A percentile compares a stretch with the other conserved stretches of the same genome.
Conservation (phyloP, 2,113 vertebrate genomes). For the Alouatta palliata region DNA sequence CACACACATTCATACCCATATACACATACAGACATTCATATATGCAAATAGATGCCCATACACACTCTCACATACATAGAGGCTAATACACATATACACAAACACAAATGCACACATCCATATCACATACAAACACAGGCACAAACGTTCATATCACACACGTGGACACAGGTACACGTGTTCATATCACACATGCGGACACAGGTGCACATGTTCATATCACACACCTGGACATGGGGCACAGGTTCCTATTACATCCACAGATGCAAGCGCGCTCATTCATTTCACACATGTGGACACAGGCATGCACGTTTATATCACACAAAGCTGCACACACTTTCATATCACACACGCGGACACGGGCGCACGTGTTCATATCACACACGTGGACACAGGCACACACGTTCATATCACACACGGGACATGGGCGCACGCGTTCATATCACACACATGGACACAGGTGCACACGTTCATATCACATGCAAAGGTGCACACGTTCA, state of each 20-base stretch:
- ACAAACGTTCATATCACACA: neutral
- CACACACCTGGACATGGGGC: neutral
- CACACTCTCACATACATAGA: neutral
- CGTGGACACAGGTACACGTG: neutral
- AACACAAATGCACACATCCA: neutral
- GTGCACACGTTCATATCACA: neutral
- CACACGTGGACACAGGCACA: too few relatives aligned
- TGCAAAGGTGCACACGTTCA: neutral
- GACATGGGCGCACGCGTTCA: too few relatives aligned
- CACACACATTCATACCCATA: neutral
- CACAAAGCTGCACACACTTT: too few relatives aligned
- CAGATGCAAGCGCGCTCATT: too few relatives aligned
- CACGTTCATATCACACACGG: neutral
- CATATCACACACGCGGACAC: neutral
- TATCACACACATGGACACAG: too few relatives aligned
- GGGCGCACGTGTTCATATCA: too few relatives aligned
- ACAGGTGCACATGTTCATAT: too few relatives aligned
- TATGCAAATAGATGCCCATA: neutral
- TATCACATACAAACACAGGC: neutral
- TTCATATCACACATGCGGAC: neutral
- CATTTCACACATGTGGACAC: too few relatives aligned
- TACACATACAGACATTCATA: neutral
- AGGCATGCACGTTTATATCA: neutral
- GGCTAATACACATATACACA: neutral
- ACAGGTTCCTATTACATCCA: too few relatives aligned